Base-by-base conservation (phyloP, 2,797 vertebrate species). In the Prunella strophiata region DNA sequence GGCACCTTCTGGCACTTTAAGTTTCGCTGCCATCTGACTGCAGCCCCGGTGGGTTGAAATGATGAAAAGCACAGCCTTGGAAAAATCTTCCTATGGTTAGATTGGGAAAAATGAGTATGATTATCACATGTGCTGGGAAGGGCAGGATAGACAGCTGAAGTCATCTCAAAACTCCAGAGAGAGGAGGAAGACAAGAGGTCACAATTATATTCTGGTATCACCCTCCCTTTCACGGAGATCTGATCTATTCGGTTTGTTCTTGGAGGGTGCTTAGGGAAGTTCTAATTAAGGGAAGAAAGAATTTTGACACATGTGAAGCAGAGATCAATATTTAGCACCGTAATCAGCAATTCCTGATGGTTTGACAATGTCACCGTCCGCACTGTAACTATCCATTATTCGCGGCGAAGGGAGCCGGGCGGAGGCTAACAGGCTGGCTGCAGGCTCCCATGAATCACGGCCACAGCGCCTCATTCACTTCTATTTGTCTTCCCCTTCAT, bases 251-350 rank as follows among this genome's bases (percentile, higher is more conserved):
- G 89, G 98, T 98, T 98, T 99, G 98, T 98, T 99, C 98, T 98
- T 98, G 98, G 98, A 98, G 96, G 98, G 98, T 98, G 98, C 98
- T 98, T 98, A 98, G 98, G 98, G 98, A 99, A 99, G 99, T 99
- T 99, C 98, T 99, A 99, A 99, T 99, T 99, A 99, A 99, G 98
- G 98, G 98, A 98, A 99, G 98, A 98, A 98, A 98, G 98, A 99
- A 99, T 99, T 99, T 99, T 99, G 99, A 99, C 99, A 99, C 98
- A 97, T 98, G 98, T 98, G 99, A 99, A 98, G 98, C 98, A 98
- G 98, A 98, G 98, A 99, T 99, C 99, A 99, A 99, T 99, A 99
- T 99, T 99, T 99, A 99, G 98, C 98, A 98, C 98, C 97, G 97
- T 99, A 99, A 99, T 99, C 99, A 99, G 99, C 98, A 98, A 98